Conservation (phyloP, 2,113 vertebrate species). For the Protobothrops flavoviridis region DNA sequence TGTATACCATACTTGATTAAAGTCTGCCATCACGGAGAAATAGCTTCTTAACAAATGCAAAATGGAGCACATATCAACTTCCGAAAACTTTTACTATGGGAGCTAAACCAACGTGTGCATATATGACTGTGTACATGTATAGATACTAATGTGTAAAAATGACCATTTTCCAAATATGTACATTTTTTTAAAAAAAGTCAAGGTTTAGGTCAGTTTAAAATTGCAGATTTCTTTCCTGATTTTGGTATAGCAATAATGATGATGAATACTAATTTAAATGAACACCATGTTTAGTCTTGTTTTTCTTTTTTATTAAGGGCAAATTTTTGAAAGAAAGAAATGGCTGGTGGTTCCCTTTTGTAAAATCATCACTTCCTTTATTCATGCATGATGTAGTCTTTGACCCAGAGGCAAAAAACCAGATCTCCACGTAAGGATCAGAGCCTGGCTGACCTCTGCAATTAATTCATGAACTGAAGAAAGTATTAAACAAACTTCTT, state of each 20-base stretch:
- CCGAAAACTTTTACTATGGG: neutral
- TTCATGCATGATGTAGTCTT: conserved; percentile 10
- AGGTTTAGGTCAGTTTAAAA: accelerated
- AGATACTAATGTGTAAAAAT: neutral
- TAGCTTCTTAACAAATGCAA: neutral
- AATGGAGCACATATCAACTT: neutral
- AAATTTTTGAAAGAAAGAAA: neutral
- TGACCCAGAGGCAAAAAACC: neutral
- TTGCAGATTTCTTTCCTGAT: neutral
- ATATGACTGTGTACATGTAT: neutral
- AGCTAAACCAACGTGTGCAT: conserved; percentile 14
- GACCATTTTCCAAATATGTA: neutral
- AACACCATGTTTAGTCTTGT: accelerated
- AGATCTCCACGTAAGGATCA: neutral
- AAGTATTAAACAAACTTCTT: neutral
- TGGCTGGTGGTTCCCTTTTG: conserved; percentile 1
- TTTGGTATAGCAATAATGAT: neutral
- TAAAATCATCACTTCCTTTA: neutral
- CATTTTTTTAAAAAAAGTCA: neutral
- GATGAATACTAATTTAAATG: neutral
- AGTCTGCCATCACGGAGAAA: neutral
- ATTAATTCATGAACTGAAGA: accelerated
- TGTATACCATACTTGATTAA: neutral
- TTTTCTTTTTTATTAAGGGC: neutral
- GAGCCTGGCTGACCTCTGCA: accelerated